A percentile compares a stretch with the other conserved stretches of the same genome.
phyloP scores from a whole-genome alignment of 2,888 invertebrate species.

The Girardia tigrina region DNA sequence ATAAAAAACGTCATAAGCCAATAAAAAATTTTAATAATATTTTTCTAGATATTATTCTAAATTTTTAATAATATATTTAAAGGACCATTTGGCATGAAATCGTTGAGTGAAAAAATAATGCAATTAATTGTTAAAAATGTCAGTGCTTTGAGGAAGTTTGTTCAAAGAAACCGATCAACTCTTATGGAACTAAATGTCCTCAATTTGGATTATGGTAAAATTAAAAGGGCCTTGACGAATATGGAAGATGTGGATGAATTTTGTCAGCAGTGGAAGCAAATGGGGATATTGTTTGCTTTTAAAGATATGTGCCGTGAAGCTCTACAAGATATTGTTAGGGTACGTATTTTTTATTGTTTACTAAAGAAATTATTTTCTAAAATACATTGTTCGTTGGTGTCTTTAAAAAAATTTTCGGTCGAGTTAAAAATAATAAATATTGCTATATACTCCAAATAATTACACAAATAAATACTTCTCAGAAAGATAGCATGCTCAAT shows the following conservation, averaged over 20 bases:
- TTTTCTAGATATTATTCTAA: neutral
- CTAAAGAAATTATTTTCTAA: too few relatives aligned
- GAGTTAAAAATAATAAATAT: too few relatives aligned
- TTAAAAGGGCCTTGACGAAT: neutral
- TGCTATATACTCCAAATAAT: too few relatives aligned
- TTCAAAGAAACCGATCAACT: neutral
- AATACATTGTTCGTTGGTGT: too few relatives aligned
- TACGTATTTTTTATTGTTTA: too few relatives aligned
- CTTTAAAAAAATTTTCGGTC: too few relatives aligned
- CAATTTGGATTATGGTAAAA: neutral
- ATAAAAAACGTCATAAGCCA: too few relatives aligned
- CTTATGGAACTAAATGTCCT: neutral
- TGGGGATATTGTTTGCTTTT: neutral
- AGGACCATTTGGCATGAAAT: neutral
- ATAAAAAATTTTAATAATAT: neutral
- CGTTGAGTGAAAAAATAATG: neutral
- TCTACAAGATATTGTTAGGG: neutral
- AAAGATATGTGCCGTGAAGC: neutral
- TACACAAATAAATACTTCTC: too few relatives aligned
- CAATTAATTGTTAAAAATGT: neutral
- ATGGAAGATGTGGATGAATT: neutral
- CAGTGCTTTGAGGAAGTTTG: neutral
- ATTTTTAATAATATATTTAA: neutral
- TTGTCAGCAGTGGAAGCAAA: neutral
- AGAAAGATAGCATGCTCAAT: too few relatives aligned